Evolutionary conservation across 2,113 vertebrate species (phyloP).

Genomic region (Crotalus tigris): DNA sequence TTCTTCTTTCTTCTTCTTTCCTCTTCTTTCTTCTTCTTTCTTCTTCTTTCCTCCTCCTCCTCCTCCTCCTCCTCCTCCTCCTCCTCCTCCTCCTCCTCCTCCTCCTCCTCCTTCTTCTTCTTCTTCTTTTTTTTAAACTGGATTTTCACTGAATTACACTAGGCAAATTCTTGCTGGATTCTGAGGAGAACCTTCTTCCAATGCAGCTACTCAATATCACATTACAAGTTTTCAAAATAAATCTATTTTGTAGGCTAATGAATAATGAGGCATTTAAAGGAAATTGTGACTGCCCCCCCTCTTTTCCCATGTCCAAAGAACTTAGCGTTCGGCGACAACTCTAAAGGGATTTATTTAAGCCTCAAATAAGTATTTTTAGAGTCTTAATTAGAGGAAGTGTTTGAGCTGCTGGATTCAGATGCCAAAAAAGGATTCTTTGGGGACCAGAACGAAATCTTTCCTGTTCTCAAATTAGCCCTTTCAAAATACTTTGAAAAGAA

Average conservation of each 20-base stretch:
- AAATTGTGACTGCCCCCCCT: slow-evolving; percentile 32
- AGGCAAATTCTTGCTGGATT: slow-evolving; percentile 33
- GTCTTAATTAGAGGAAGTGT: slow-evolving; percentile 58
- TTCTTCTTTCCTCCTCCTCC: not conserved
- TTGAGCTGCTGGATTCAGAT: slow-evolving; percentile 54
- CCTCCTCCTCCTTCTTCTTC: not conserved
- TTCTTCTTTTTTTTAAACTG: slow-evolving; percentile 31
- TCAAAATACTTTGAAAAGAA: slow-evolving; percentile 47
- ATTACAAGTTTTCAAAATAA: slow-evolving; percentile 59
- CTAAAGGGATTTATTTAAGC: slow-evolving; percentile 69
- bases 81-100: not conserved
- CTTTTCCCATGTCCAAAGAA: slow-evolving; percentile 48
- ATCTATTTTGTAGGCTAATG: slow-evolving; percentile 52
- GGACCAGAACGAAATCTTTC: slow-evolving; percentile 53
- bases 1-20: not conserved
- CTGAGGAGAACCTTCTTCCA: not conserved
- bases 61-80: not conserved
- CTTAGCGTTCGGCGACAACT: slow-evolving; percentile 55
- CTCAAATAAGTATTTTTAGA: slow-evolving; percentile 59
- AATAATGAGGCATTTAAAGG: slow-evolving; percentile 51
- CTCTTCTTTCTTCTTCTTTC: slow-evolving; percentile 9
- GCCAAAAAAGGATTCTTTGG: slow-evolving; percentile 60
- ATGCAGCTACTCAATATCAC: slow-evolving; percentile 39
- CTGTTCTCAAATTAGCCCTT: slow-evolving; percentile 61
- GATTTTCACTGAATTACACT: slow-evolving; percentile 56